These are phyloP conservation scores for Altica lythri DNA, from an alignment of 2,888 invertebrate genomes.

Conservation along the genomic window DNA sequence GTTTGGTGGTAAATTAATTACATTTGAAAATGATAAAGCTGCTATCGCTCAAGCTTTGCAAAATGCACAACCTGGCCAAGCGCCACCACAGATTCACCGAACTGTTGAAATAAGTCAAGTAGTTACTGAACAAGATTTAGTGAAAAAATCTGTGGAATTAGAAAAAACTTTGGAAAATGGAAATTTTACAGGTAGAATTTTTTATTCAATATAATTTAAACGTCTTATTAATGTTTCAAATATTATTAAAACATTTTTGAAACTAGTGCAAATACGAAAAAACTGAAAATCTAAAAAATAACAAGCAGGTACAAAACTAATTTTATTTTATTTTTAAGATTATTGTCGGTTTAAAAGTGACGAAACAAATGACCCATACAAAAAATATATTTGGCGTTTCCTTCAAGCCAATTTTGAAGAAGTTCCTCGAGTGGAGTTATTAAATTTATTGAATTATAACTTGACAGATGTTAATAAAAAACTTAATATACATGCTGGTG, in stretches of 20 bases:
- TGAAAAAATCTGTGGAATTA: slow-evolving; percentile 76
- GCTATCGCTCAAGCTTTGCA: slow-evolving; percentile 54
- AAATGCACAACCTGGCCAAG: slow-evolving; percentile 53
- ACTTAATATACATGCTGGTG: slow-evolving; percentile 59
- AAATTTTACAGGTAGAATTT: slow-evolving; percentile 57
- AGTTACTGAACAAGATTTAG: slow-evolving; percentile 80
- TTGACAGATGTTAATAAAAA: slow-evolving; percentile 68
- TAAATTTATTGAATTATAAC: slow-evolving; percentile 73
- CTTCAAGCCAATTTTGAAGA: slow-evolving; percentile 83
- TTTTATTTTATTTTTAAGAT: slow-evolving; percentile 55
- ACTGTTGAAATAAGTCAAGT: slow-evolving; percentile 71
- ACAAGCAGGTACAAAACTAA: neutral
- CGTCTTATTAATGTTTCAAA: too few species aligned
- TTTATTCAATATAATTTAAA: neutral
- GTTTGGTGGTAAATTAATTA: slow-evolving; percentile 93
- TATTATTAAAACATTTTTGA: neutral
- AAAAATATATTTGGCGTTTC: slow-evolving; percentile 86
- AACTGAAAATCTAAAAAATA: neutral
- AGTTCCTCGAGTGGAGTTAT: slow-evolving; percentile 72
- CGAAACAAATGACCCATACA: slow-evolving; percentile 66
- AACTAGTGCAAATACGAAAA: neutral
- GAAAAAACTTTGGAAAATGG: slow-evolving; percentile 73
- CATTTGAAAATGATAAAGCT: slow-evolving; percentile 68
- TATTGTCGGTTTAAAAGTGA: slow-evolving; percentile 80
- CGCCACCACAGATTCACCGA: slow-evolving; percentile 45